Percentiles rank a stretch among this genome's conserved stretches.
Evolutionary conservation across 2,113 vertebrate genomes (phyloP).

Genomic region (Silurus meridionalis): DNA sequence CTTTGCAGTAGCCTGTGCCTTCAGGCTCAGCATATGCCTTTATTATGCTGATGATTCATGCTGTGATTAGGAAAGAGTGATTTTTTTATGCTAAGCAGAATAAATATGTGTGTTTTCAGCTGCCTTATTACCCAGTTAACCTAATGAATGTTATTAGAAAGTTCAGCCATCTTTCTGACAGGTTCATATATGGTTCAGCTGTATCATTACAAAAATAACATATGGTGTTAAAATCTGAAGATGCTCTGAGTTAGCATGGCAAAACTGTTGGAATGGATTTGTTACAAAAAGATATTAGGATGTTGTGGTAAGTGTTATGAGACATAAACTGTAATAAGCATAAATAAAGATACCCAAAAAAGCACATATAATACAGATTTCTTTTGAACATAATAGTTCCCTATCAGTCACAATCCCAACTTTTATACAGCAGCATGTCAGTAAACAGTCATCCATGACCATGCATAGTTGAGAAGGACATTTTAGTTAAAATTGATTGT

Average conservation of each 20-base stretch:
- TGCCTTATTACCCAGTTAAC: neutral
- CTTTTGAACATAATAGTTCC: neutral
- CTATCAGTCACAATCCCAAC: neutral
- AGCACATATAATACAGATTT: neutral
- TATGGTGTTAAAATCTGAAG: neutral
- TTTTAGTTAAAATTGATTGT: slow-evolving; percentile 16
- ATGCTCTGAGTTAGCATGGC: neutral
- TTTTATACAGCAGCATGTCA: neutral
- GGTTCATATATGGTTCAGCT: too few species aligned
- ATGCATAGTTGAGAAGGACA: neutral
- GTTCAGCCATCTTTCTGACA: neutral
- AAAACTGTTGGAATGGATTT: neutral
- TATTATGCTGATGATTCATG: slow-evolving; percentile 11
- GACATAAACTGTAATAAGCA: neutral
- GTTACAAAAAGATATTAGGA: neutral
- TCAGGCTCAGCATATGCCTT: slow-evolving; percentile 30
- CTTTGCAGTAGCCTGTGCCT: neutral
- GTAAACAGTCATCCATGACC: neutral
- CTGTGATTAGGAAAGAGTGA: slow-evolving; percentile 9
- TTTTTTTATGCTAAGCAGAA: neutral
- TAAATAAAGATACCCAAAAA: neutral
- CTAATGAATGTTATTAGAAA: neutral
- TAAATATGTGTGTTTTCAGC: slow-evolving; percentile 3
- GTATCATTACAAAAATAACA: neutral
- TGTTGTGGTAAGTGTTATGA: neutral